A percentile compares a stretch with the other conserved stretches of the same genome.
phyloP scores from a whole-genome alignment of 2,888 invertebrate genomes.

The Leucania comma region DNA sequence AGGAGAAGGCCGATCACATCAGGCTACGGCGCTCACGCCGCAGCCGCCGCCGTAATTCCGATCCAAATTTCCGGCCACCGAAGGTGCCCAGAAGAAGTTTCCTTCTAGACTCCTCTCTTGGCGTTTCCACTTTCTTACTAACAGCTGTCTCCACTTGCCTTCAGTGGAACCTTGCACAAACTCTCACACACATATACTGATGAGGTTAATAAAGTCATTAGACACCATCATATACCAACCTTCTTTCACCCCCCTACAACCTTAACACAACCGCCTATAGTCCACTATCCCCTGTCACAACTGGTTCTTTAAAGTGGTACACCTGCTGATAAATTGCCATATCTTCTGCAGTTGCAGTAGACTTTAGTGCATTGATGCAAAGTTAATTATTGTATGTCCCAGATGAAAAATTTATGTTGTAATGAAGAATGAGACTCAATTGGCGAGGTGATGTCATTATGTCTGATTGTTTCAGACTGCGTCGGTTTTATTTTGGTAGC shows the following conservation, averaged over 20 bases:
- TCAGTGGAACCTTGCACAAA: conserved; percentile 17
- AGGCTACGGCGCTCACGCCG: too few relatives aligned
- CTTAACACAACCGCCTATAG: conserved; percentile 30
- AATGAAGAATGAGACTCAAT: conserved; percentile 71
- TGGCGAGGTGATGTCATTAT: conserved; percentile 69
- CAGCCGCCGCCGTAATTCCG: too few relatives aligned
- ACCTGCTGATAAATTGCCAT: conserved; percentile 39
- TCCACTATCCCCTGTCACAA: conserved; percentile 27
- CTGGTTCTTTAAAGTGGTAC: conserved; percentile 12
- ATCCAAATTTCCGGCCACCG: too few relatives aligned
- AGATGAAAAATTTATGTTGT: conserved; percentile 12
- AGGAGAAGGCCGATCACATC: too few relatives aligned
- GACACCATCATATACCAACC: conserved; percentile 32
- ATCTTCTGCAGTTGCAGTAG: conserved; percentile 28
- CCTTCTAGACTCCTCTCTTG: too few relatives aligned
- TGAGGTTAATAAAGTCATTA: conserved; percentile 71
- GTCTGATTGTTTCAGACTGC: conserved; percentile 41
- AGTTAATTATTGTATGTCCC: conserved; percentile 37
- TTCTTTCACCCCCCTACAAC: neutral
- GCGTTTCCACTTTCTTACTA: neutral
- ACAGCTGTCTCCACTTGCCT: conserved; percentile 1
- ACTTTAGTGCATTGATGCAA: conserved; percentile 20
- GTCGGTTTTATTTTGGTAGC: conserved; percentile 32
- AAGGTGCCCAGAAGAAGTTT: too few relatives aligned
- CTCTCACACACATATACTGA: conserved; percentile 49